These are phyloP conservation scores for Albula goreensis DNA, from an alignment of 2,113 vertebrate species.

Conservation along the genomic window DNA sequence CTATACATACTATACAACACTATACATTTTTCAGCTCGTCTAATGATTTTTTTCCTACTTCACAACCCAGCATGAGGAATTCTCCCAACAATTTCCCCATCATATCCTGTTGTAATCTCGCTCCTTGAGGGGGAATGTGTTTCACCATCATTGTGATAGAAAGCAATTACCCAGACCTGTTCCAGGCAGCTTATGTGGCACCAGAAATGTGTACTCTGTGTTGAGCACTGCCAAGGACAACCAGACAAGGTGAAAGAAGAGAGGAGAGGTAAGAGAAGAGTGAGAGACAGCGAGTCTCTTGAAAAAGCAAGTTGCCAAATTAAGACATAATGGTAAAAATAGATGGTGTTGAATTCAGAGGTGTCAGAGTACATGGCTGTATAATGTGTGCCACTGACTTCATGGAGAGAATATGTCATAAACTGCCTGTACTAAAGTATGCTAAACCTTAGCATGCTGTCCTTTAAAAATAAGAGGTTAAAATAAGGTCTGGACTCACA, in stretches of 20 bases:
- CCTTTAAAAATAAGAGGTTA: too few species aligned
- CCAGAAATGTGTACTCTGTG: not conserved
- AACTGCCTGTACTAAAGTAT: too few species aligned
- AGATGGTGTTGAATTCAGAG: too few species aligned
- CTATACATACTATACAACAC: not conserved
- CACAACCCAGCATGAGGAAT: not conserved
- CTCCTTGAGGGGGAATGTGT: not conserved
- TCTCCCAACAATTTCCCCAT: not conserved
- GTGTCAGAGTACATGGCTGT: too few species aligned
- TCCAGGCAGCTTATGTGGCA: not conserved
- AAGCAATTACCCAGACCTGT: not conserved
- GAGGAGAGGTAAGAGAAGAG: not conserved
- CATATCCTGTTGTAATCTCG: not conserved
- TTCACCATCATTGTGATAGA: conserved; percentile 1
- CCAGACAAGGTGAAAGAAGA: not conserved
- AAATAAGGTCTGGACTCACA: too few species aligned
- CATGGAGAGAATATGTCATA: too few species aligned
- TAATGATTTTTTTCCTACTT: not conserved
- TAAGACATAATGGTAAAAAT: too few species aligned
- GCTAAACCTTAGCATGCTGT: too few species aligned
- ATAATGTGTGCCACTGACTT: too few species aligned
- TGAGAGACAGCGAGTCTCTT: not conserved
- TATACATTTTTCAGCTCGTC: not conserved
- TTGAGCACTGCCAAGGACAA: not conserved
- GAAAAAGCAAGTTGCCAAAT: too few species aligned